Conservation (phyloP, 2,888 invertebrate genomes). For the Timema cristinae region DNA sequence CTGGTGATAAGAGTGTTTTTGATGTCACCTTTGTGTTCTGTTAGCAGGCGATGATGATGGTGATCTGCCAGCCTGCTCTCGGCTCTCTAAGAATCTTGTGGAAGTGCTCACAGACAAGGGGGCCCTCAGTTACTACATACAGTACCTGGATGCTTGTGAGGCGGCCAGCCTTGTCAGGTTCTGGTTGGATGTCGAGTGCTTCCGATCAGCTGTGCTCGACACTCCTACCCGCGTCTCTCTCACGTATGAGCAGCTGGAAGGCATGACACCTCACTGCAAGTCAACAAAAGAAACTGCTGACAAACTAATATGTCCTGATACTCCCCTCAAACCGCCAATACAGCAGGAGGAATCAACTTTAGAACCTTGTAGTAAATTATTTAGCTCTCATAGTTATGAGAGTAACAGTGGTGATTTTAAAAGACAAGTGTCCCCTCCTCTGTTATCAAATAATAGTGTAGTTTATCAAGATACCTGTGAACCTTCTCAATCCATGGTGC, state of each 20-base stretch:
- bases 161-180: conserved; percentile 64
- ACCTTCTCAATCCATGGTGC: too few relatives aligned
- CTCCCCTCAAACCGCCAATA: not conserved
- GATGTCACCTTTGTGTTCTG: not conserved
- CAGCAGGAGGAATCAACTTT: not conserved
- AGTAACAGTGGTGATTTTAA: too few relatives aligned
- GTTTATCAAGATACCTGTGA: too few relatives aligned
- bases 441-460: too few relatives aligned
- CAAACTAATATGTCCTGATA: not conserved
- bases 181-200: conserved; percentile 51
- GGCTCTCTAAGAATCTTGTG: conserved; percentile 67
- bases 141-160: conserved; percentile 76
- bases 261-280: too few relatives aligned
- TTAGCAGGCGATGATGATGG: not conserved
- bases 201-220: conserved; percentile 30
- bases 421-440: too few relatives aligned
- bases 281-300: too few relatives aligned
- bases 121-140: conserved; percentile 77
- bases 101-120: conserved; percentile 75
- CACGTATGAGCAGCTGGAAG: not conserved
- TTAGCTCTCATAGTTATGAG: too few relatives aligned
- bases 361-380: not conserved
- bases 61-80: conserved; percentile 44
- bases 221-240: conserved; percentile 39
- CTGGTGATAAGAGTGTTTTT: too few relatives aligned